Percentiles rank a stretch among this genome's conserved stretches.
These are phyloP conservation scores for Mesorhabditis sp. DNA, from an alignment of 2,888 invertebrate genomes.

Conservation along the genomic window DNA sequence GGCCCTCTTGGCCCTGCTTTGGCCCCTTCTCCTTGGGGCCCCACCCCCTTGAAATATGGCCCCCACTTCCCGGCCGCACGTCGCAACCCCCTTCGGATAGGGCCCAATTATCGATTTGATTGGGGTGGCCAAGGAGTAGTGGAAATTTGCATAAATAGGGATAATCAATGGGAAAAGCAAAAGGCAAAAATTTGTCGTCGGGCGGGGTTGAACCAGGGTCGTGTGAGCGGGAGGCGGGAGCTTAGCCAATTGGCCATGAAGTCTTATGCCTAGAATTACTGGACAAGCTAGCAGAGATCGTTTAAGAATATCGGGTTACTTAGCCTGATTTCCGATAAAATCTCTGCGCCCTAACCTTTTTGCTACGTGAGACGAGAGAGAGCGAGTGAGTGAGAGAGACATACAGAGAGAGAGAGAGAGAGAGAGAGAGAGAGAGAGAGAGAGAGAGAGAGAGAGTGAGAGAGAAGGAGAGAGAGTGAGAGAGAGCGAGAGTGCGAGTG, in stretches of 20 bases:
- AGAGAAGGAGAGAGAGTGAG: too few species aligned
- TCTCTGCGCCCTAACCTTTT: too few species aligned
- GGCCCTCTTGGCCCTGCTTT: constrained; percentile 2
- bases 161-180: background rate
- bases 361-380: too few species aligned
- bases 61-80: background rate
- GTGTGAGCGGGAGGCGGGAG: background rate
- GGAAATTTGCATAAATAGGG: background rate
- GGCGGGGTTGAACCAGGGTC: background rate
- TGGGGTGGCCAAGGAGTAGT: background rate
- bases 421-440: too few species aligned
- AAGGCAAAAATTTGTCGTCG: background rate
- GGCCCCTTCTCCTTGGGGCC: background rate
- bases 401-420: too few species aligned
- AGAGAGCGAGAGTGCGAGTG: too few species aligned
- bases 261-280: background rate
- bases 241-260: background rate
- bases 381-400: too few species aligned
- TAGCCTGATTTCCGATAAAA: too few species aligned
- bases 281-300: too few species aligned
- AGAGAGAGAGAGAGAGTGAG: too few species aligned
- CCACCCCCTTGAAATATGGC: constrained; percentile 5
- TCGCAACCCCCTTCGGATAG: background rate
- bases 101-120: background rate
- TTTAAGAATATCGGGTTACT: too few species aligned